Percentiles rank a stretch among this genome's conserved stretches.
phyloP scores from a whole-genome alignment of 2,113 vertebrate genomes.

The Oreocharis arfaki region DNA sequence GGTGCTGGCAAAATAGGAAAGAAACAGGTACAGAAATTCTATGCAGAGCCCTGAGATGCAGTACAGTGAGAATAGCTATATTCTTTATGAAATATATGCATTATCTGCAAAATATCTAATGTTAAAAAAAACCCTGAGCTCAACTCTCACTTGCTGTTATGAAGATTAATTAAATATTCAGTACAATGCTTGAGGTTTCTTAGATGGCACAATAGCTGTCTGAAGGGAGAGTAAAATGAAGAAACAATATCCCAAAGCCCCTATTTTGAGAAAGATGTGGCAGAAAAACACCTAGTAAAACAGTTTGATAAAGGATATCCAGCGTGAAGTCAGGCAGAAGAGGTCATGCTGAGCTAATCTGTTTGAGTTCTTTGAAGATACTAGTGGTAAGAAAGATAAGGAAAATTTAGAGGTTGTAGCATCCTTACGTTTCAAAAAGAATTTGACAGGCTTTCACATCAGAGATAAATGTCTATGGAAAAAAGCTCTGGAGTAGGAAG shows the following conservation, averaged over 20 bases:
- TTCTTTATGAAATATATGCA: not conserved
- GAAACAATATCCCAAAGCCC: not conserved
- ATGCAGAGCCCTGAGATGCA: not conserved
- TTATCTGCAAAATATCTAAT: not conserved
- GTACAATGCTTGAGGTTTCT: not conserved
- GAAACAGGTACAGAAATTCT: not conserved
- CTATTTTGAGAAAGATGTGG: not conserved
- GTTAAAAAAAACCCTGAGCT: not conserved
- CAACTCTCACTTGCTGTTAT: not conserved
- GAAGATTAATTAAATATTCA: not conserved
- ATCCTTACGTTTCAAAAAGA: conserved; percentile 46
- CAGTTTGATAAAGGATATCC: conserved; percentile 53
- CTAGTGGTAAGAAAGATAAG: conserved; percentile 46
- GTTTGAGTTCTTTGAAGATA: conserved; percentile 52
- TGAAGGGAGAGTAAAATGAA: not conserved
- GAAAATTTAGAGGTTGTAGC: conserved; percentile 27
- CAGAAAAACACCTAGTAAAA: conserved; percentile 24
- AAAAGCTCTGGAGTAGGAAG: not conserved
- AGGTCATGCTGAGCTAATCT: conserved; percentile 58
- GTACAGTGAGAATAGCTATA: not conserved
- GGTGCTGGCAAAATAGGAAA: not conserved
- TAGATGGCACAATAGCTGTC: not conserved
- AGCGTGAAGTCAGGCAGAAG: conserved; percentile 27
- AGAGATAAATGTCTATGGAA: not conserved
- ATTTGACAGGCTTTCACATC: conserved; percentile 22